Evolutionary conservation across 1,140 invertebrate genomes (phyloP), one percentile per base, ranked within the genome.

Genomic region (Pogonognathellus flavescens): DNA sequence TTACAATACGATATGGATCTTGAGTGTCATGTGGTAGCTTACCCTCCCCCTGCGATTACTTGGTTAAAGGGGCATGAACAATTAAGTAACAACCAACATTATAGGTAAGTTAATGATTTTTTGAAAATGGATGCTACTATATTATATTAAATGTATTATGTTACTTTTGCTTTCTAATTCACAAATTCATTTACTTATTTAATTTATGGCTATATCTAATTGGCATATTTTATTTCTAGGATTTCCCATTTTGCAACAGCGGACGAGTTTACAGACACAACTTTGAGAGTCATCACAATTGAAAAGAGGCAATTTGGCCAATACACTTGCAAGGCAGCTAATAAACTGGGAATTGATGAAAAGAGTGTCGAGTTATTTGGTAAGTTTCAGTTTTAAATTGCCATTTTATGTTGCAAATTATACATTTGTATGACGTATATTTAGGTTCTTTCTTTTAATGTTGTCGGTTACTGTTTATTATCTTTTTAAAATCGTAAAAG

Each of bases 1-100:
- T 90, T 97, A 7, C 96, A 97, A 90, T 97, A 96, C 89, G 96
- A 97, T 88, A 97, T 97, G 95, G 96, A 98, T 89, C 90, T 98
- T 84, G 95, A 97, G 89, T 98, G 97, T 89, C 95, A 97, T 89
- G 94, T 98, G 3, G 96, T 97, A 91, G 96, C 96, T 0, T 98
- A 97, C 91, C 97, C 97, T 10, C 95, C 95, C 18, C 96, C 96
- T 7, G 95, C 95, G 0, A 96, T 97, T 83, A 92, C 93, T 4
- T 98, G 97, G 97, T 90, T 95, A 7, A 97, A 97, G 90, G 95
- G 97, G 88, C 94, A 94, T 72, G 91, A 94, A 22, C 92, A 94
- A 84, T 89, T 97, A 7, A 94, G 95, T 0, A 97, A 97, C 88
- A 97, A 97, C 91, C 96, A 97, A 89, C 96, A 97, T 92, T 96